Evolutionary conservation across 2,113 vertebrate species (phyloP).

Genomic region (Sylvietta virens): DNA sequence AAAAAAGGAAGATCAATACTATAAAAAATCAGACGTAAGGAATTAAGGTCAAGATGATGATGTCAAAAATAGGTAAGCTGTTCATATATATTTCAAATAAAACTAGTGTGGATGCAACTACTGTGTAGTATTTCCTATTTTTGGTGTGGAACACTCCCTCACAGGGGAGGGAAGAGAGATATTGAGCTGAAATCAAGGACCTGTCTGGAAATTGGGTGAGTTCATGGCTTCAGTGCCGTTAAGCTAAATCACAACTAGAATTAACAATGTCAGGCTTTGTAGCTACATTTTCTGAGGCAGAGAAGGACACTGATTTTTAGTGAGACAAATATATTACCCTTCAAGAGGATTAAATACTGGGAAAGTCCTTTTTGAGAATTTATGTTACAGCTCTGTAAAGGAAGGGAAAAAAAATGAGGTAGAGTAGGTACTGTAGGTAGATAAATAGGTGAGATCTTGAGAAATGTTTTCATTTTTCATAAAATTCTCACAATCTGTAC

Average conservation of each 20-base stretch:
- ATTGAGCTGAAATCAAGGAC: conserved; percentile 38
- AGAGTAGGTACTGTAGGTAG: not conserved
- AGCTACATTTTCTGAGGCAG: conserved; percentile 38
- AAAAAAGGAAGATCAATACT: conserved; percentile 39
- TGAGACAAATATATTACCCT: conserved; percentile 48
- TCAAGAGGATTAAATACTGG: conserved; percentile 41
- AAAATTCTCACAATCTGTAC: not conserved
- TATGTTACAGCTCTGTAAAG: conserved; percentile 29
- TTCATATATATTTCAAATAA: not conserved
- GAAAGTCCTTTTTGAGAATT: conserved; percentile 28
- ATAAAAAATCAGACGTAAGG: conserved; percentile 23
- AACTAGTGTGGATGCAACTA: not conserved
- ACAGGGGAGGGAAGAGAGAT: not conserved
- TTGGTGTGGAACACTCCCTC: not conserved
- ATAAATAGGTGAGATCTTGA: conserved; percentile 33
- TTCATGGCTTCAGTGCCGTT: not conserved
- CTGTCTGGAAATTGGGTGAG: not conserved
- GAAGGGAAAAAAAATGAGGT: not conserved
- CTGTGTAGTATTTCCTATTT: not conserved
- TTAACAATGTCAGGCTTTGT: conserved; percentile 29
- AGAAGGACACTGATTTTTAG: conserved; percentile 28
- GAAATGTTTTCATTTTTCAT: conserved; percentile 46
- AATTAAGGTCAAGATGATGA: conserved; percentile 23
- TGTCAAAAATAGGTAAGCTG: conserved; percentile 33
- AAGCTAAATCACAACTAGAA: conserved; percentile 50